These are phyloP conservation scores for Simalia tracyae DNA, from an alignment of 2,797 vertebrate genomes.

Conservation along the genomic window DNA sequence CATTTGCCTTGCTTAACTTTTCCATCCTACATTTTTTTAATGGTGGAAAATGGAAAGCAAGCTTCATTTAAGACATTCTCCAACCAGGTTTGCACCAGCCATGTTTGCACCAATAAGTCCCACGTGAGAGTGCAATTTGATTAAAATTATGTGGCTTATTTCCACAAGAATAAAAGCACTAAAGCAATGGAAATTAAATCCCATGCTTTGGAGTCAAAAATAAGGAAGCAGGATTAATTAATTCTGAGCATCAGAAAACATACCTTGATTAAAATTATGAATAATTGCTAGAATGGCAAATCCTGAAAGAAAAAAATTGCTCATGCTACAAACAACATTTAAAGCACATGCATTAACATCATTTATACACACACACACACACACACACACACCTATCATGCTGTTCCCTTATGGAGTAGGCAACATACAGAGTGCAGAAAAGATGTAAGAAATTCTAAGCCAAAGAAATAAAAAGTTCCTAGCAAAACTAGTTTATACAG, in stretches of 20 bases:
- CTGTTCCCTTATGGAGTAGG: too few relatives aligned
- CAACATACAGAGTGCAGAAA: too few relatives aligned
- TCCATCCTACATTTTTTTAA: neutral
- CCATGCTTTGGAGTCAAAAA: neutral
- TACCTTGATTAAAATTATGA: constrained; percentile 46
- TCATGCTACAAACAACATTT: constrained; percentile 34
- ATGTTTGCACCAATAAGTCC: neutral
- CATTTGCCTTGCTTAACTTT: neutral
- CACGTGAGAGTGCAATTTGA: constrained; percentile 5
- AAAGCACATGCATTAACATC: constrained; percentile 5
- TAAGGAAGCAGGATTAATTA: constrained; percentile 32
- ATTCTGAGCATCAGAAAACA: constrained; percentile 1
- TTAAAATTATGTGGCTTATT: neutral
- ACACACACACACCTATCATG: too few relatives aligned
- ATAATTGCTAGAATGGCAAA: constrained; percentile 22
- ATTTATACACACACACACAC: too few relatives aligned
- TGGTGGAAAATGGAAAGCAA: neutral
- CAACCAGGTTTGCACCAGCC: constrained; percentile 22
- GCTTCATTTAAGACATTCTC: constrained; percentile 12
- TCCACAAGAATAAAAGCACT: neutral
- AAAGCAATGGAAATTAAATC: constrained; percentile 3
- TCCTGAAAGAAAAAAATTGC: constrained; percentile 36
- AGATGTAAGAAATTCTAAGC: too few relatives aligned
- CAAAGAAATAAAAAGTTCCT: too few relatives aligned
- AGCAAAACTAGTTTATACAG: too few relatives aligned